Evolutionary conservation across 2,888 invertebrate species (phyloP).

Genomic region (Elmis aenea): DNA sequence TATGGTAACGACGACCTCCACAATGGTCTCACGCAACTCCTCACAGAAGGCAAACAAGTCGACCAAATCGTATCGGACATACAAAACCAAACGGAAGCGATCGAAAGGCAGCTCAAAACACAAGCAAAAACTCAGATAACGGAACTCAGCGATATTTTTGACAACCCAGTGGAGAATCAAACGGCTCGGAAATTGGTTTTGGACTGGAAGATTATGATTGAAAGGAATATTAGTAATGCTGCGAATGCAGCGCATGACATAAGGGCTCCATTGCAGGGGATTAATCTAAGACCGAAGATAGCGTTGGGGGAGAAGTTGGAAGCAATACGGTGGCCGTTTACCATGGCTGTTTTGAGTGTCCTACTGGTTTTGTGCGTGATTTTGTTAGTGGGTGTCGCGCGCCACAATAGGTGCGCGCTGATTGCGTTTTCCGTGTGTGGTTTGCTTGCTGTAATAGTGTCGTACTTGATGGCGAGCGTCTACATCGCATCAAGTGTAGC

Average conservation of each 20-base stretch:
- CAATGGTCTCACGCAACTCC: conserved; percentile 79
- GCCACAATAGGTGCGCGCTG: conserved; percentile 83
- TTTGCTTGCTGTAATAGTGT: conserved; percentile 78
- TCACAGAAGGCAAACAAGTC: conserved; percentile 75
- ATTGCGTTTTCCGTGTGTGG: conserved; percentile 86
- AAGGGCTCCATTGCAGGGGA: conserved; percentile 55
- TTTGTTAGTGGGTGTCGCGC: conserved; percentile 81
- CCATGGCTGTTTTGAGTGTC: conserved; percentile 81
- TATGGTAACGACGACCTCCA: conserved; percentile 95
- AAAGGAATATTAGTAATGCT: conserved; percentile 70
- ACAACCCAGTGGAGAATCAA: conserved; percentile 71
- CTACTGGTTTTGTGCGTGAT: conserved; percentile 84
- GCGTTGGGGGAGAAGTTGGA: conserved; percentile 66
- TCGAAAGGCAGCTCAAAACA: conserved; percentile 64
- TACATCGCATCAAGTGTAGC: conserved; percentile 84
- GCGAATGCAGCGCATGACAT: conserved; percentile 73
- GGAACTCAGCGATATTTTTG: conserved; percentile 70
- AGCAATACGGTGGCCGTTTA: conserved; percentile 76
- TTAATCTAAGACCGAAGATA: conserved; percentile 61
- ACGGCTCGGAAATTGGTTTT: conserved; percentile 69
- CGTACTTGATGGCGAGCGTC: conserved; percentile 84
- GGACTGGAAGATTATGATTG: conserved; percentile 62
- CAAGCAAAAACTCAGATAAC: conserved; percentile 60
- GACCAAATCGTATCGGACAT: conserved; percentile 75
- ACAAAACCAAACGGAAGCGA: conserved; percentile 74